Evolutionary conservation across 2,113 vertebrate genomes (phyloP), one percentile per base, ranked within the genome.

Genomic region (Sphyrna mokarran): DNA sequence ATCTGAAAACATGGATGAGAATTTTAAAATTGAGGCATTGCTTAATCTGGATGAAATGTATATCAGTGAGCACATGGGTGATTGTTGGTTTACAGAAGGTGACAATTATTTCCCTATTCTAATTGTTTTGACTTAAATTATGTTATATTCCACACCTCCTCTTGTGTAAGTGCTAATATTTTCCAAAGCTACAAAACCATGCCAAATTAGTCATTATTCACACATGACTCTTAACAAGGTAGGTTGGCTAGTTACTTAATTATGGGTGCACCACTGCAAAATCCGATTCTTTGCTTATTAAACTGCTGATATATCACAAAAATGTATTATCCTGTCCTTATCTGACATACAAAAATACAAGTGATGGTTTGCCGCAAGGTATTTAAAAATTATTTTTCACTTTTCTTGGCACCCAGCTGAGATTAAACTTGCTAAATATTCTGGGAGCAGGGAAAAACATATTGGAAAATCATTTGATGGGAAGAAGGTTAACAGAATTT

Each of bases 381-480:
- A 61, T 61, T n/a, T 29, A 16, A 40, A 18, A 40, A 40, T 23
- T 22, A 23, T 54, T 80, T 10, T 11, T 2, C 3, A 29, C 13
- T 5, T 58, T 89, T 29, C 26, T 90, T 90, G 87, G 48, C 4
- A 13, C 86, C 48, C 14, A 63, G 7, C 13, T 63, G 0, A 33
- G 86, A 58, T 33, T 63, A 54, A 14, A 54, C 11, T 58, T 3
- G 33, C 54, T 54, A 61, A 61, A 33, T 90, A 90, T 63, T 90
- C 54, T 90, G 87, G 87, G 54, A 58, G 33, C 86, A 8, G 22
- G 83, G 43, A 90, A n/a, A 61, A 61, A 14, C 26, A 61, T 61
- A 90, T 90, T 90, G 48, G 23, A 90, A 54, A 90, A 58, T 90
- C 48, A 90, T 61, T 90, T 90, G 48, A 90, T 33, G 54, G 54